Percentiles rank a stretch among this genome's conserved stretches.
Evolutionary conservation across 2,797 vertebrate genomes (phyloP).

Genomic region (Gastrophryne carolinensis): DNA sequence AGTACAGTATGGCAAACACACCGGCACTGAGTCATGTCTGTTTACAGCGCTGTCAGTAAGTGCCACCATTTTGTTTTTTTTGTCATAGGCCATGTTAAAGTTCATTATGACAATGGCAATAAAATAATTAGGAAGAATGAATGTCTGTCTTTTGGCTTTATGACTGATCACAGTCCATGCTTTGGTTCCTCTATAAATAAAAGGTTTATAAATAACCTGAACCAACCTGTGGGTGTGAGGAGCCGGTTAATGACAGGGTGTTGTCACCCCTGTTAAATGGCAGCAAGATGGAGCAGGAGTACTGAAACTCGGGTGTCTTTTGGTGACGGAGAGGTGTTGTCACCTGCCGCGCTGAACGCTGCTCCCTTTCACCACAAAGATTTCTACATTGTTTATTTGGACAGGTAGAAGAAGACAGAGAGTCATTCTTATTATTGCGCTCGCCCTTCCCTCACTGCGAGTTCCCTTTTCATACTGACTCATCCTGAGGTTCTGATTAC

Average conservation of each 20-base stretch:
- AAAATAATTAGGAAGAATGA: no score
- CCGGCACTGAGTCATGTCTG: no score
- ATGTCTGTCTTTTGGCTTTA: no score
- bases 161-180: no score
- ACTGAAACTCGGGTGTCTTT: background rate
- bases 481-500: background rate
- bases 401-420: background rate
- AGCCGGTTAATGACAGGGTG: slow-evolving; percentile 16
- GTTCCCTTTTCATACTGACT: background rate
- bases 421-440: background rate
- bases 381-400: background rate
- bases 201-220: background rate
- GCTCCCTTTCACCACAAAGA: background rate
- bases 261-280: slow-evolving; percentile 25
- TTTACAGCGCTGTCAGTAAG: no score
- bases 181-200: slow-evolving; percentile 5
- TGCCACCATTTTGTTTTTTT: no score
- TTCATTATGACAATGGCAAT: no score
- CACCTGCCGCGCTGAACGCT: background rate
- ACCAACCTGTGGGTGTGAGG: background rate
- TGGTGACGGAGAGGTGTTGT: background rate
- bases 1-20: no score
- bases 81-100: no score
- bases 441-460: background rate
- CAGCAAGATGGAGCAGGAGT: slow-evolving; percentile 50